These are phyloP conservation scores for Drosophila robusta DNA, from an alignment of 2,888 invertebrate species.

Conservation along the genomic window DNA sequence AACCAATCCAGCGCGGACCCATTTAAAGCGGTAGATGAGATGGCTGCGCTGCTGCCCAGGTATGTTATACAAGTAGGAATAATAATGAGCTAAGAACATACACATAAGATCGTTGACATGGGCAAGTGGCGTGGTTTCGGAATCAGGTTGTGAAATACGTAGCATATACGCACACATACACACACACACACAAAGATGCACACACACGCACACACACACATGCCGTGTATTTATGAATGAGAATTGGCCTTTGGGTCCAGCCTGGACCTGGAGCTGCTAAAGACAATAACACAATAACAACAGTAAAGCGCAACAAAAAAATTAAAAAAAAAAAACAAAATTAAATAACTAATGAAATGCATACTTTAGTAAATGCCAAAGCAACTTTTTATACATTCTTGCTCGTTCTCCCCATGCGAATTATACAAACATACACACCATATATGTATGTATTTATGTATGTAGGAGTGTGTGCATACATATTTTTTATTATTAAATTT, in stretches of 20 bases:
- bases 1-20: conserved; percentile 1
- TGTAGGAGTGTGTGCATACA: conserved; percentile 7
- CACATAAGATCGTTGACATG: conserved; percentile 70
- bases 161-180: conserved; percentile 26
- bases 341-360: conserved; percentile 46
- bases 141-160: conserved; percentile 78
- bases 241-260: conserved; percentile 17
- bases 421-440: conserved; percentile 1
- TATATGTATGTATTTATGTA: neutral
- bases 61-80: conserved; percentile 34
- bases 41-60: conserved; percentile 34
- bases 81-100: conserved; percentile 42
- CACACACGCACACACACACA: neutral
- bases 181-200: conserved; percentile 1
- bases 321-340: conserved; percentile 7
- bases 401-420: conserved; percentile 35
- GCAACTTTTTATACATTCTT: conserved; percentile 51
- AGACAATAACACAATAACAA: conserved; percentile 33
- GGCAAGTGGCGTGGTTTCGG: conserved; percentile 64
- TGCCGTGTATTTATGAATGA: conserved; percentile 70
- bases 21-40: conserved; percentile 32
- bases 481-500: conserved; percentile 15
- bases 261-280: conserved; percentile 28
- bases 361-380: conserved; percentile 62
- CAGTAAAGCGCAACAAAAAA: conserved; percentile 12